A percentile compares a stretch with the other conserved stretches of the same genome.
phyloP scores from a whole-genome alignment of 2,113 vertebrate genomes.

The Piprites chloris region DNA sequence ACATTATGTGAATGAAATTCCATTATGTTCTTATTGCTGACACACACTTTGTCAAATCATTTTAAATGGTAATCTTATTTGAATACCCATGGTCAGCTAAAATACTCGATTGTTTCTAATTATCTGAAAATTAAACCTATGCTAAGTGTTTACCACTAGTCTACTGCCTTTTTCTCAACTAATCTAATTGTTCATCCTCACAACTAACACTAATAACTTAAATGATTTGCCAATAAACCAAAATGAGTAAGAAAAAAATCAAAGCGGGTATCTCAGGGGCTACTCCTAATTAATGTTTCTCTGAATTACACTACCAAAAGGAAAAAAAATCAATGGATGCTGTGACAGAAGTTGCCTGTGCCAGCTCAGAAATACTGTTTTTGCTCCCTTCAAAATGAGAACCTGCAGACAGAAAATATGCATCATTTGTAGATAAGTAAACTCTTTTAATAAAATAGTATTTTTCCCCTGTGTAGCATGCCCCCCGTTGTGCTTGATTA shows the following conservation, averaged over 20 bases:
- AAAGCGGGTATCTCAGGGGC: slow-evolving; percentile 18
- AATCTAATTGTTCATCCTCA: slow-evolving; percentile 27
- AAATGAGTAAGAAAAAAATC: slow-evolving; percentile 6
- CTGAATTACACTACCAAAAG: not conserved
- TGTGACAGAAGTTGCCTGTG: not conserved
- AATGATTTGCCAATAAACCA: slow-evolving; percentile 48
- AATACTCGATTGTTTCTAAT: slow-evolving; percentile 50
- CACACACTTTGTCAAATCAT: slow-evolving; percentile 20
- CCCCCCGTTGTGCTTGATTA: accelerated
- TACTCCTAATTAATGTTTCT: slow-evolving; percentile 33
- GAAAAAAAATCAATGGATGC: not conserved
- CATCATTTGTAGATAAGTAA: not conserved
- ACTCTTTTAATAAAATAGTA: not conserved
- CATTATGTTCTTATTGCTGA: not conserved
- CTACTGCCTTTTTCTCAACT: slow-evolving; percentile 48
- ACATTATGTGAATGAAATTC: not conserved
- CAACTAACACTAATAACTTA: slow-evolving; percentile 35
- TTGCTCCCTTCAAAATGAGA: not conserved
- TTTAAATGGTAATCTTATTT: slow-evolving; percentile 43
- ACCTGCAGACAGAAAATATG: not conserved
- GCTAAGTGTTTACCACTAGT: slow-evolving; percentile 46
- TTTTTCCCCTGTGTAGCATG: not conserved
- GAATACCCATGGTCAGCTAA: slow-evolving; percentile 27
- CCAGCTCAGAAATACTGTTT: not conserved
- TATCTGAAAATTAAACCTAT: slow-evolving; percentile 50